phyloP scores from a whole-genome alignment of 2,888 invertebrate species.

The Drosophila flavopinicola region DNA sequence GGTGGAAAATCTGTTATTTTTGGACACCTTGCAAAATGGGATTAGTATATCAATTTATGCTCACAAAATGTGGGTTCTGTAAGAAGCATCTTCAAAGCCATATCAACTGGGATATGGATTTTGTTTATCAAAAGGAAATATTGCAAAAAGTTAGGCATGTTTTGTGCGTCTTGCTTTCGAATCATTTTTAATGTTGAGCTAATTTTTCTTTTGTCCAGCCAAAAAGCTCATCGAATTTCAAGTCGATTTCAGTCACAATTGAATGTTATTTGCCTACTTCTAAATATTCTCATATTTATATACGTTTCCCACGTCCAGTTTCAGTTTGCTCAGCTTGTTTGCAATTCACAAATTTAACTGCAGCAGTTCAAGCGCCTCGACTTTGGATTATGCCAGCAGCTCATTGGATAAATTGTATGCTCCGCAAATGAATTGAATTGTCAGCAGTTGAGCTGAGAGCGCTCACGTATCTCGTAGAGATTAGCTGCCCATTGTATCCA shows the following conservation, averaged over 20 bases:
- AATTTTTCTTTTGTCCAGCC: too few species aligned
- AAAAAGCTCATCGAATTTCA: too few species aligned
- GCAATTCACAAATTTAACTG: constrained; percentile 31
- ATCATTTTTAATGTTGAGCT: too few species aligned
- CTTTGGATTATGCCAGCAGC: constrained; percentile 6
- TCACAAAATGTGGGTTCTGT: neutral
- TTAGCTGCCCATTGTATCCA: constrained; percentile 41
- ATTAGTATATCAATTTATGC: too few species aligned
- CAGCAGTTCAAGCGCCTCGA: constrained; percentile 28
- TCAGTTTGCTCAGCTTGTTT: constrained; percentile 5
- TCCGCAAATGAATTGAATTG: constrained; percentile 48
- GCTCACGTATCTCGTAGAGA: constrained; percentile 25
- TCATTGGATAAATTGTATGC: constrained; percentile 33
- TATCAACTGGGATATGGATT: too few species aligned
- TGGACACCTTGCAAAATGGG: too few species aligned
- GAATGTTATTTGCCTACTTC: too few species aligned
- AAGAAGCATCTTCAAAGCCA: too few species aligned
- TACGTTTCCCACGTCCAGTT: neutral
- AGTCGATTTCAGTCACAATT: too few species aligned
- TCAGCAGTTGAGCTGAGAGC: constrained; percentile 9
- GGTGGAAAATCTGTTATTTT: neutral
- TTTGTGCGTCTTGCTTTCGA: too few species aligned
- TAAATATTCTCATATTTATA: neutral
- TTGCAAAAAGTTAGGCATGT: too few species aligned
- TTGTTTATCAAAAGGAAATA: too few species aligned